Evolutionary conservation across 2,888 invertebrate genomes (phyloP), one percentile per base, ranked within the genome.

Genomic region (Brassicogethes aeneus): DNA sequence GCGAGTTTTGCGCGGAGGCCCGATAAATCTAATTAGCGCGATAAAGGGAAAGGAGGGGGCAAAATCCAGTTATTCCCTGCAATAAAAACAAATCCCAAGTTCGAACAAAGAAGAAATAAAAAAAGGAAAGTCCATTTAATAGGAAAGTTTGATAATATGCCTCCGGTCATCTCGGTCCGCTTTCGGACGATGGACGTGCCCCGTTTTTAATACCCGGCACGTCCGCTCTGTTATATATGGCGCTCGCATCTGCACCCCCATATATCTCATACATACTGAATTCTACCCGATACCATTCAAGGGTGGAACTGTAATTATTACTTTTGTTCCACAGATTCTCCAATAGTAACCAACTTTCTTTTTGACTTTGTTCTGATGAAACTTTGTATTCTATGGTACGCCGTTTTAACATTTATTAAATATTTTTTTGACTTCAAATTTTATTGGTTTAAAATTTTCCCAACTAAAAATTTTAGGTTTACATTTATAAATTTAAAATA

Each of bases 171-270:
- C 32, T 13, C n/a, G n/a, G n/a, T n/a, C n/a, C 5, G 23, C 5
- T 5, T 23, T 23, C 57, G 45, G 47, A 48, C 50, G 50, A 51
- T 53, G 57, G 62, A 62, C 62, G 61, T 60, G 60, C 55, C 47
- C 56, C 51, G 60, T 62, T 62, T 64, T 62, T 62, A 62, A 64
- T 61, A 62, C 62, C 74, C 72, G 72, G 75, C 76, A 76, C 75
- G 75, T 74, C 44, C 57, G 36, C 37, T 17, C 33, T 17, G 16
- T n/a, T n/a, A 34, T 3, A 15, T 42, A 37, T 10, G 23, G 23
- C 23, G 23, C 23, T 23, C 10, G 23, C 5, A 23, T 23, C 23
- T 5, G 10, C 10, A 5, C 23, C 23, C 10, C 23, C 23, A 10
- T 10, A 23, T 10, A 10, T 23, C 10, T 23, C 10, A 23, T 23